A percentile compares a stretch with the other conserved stretches of the same genome.
Evolutionary conservation across 30 jellyfish, hydroid and myxozoan genomes (phyloP).

Genomic region (Aurelia coerulea): DNA sequence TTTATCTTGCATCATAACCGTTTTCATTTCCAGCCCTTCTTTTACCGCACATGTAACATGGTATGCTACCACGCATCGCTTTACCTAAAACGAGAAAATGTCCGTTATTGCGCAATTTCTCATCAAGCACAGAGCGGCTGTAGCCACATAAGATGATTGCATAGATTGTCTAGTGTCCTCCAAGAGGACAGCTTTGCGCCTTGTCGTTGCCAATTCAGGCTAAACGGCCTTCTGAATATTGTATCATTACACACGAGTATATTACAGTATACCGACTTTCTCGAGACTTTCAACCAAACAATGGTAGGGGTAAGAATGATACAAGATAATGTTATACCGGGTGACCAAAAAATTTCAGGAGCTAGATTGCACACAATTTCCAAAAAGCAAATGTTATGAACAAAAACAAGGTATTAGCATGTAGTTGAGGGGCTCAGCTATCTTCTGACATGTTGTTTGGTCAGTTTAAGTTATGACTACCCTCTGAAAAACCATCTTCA

Average conservation of each 20-base stretch:
- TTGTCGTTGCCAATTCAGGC: too few species aligned
- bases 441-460: too few species aligned
- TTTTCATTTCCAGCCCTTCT: constrained; percentile 95
- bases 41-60: constrained; percentile 97
- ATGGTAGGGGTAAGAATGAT: not conserved
- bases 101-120: not conserved
- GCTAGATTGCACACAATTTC: too few species aligned
- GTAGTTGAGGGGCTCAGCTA: too few species aligned
- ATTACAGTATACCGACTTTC: not conserved
- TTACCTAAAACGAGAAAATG: constrained; percentile 61
- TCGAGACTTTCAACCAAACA: not conserved
- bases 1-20: constrained; percentile 90
- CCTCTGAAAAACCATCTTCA: too few species aligned
- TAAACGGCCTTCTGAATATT: not conserved
- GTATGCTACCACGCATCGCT: constrained; percentile 95
- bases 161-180: not conserved
- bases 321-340: too few species aligned
- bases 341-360: too few species aligned
- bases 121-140: not conserved
- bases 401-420: too few species aligned
- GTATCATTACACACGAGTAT: not conserved
- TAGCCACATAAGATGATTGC: not conserved
- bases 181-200: too few species aligned
- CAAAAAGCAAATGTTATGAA: too few species aligned
- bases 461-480: too few species aligned